These are phyloP conservation scores for Labeo catla DNA, from an alignment of 2,113 vertebrate species.

Conservation along the genomic window DNA sequence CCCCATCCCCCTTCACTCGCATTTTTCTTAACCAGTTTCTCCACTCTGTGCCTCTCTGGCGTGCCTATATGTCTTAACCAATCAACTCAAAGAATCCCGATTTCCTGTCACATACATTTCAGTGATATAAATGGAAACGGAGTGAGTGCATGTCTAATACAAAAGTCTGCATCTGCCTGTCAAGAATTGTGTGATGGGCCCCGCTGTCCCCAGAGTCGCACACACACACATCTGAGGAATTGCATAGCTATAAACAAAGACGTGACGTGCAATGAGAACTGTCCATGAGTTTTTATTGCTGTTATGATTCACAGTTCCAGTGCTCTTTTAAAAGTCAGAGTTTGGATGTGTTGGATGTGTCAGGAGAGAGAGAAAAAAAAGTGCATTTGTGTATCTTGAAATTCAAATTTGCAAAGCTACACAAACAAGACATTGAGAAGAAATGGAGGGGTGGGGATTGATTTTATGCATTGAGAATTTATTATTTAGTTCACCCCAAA, in stretches of 20 bases:
- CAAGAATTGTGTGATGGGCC: background rate
- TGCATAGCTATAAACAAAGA: background rate
- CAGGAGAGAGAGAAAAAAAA: background rate
- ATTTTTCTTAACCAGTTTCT: slow-evolving; percentile 34
- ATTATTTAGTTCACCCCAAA: background rate
- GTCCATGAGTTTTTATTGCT: slow-evolving; percentile 19
- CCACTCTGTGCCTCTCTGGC: background rate
- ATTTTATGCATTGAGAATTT: background rate
- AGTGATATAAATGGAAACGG: slow-evolving; percentile 22
- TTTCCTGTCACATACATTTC: slow-evolving; percentile 18
- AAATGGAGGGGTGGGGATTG: background rate
- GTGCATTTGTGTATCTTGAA: background rate
- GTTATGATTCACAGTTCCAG: slow-evolving; percentile 11
- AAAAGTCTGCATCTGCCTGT: slow-evolving; percentile 28
- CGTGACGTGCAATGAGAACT: slow-evolving; percentile 1
- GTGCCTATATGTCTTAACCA: slow-evolving; percentile 26
- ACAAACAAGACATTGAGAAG: background rate
- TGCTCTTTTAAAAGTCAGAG: slow-evolving; percentile 5
- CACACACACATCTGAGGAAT: background rate
- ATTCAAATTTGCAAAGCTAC: background rate
- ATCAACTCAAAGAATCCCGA: slow-evolving; percentile 10
- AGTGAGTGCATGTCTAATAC: slow-evolving; percentile 29
- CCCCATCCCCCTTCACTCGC: background rate
- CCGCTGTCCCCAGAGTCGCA: background rate
- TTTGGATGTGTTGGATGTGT: background rate